A percentile compares a stretch with the other conserved stretches of the same genome.
Conservation (phyloP, 2,113 vertebrate species). For the Larimichthys crocea region DNA sequence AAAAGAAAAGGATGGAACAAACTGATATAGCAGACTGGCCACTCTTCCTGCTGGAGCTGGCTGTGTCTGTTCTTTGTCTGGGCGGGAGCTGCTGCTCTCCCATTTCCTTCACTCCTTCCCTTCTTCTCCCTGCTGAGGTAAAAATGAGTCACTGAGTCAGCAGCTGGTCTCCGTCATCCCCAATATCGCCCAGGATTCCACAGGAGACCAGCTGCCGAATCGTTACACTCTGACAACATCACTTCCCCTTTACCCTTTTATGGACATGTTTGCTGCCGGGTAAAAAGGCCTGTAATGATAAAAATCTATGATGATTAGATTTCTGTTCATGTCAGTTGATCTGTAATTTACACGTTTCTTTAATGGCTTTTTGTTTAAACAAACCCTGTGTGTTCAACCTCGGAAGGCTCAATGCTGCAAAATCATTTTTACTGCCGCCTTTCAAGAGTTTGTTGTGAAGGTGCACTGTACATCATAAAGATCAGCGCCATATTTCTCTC, state of each 20-base stretch:
- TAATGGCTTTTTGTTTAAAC: conserved; percentile 21
- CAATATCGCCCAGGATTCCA: conserved; percentile 77
- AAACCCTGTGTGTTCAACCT: background rate
- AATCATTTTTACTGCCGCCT: conserved; percentile 13
- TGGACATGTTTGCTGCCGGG: conserved; percentile 48
- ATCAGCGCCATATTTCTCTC: background rate
- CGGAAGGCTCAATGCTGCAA: background rate
- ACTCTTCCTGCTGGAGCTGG: conserved; percentile 44
- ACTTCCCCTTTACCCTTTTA: conserved; percentile 80
- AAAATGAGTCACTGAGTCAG: conserved; percentile 84
- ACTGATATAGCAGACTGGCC: conserved; percentile 49
- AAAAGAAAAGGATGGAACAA: conserved; percentile 37
- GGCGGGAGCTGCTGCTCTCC: conserved; percentile 61
- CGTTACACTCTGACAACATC: conserved; percentile 65
- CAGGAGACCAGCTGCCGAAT: conserved; percentile 60
- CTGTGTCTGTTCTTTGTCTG: conserved; percentile 74
- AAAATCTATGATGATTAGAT: background rate
- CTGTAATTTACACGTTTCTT: conserved; percentile 8
- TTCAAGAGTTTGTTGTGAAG: conserved; percentile 34
- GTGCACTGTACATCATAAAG: conserved; percentile 1
- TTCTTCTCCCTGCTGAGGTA: conserved; percentile 73
- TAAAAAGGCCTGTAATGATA: conserved; percentile 7
- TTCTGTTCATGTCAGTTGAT: background rate
- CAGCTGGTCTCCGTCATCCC: conserved; percentile 80
- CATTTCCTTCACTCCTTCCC: conserved; percentile 58